Base-by-base conservation (phyloP, 2,797 vertebrate genomes). In the Lithobates pipiens region DNA sequence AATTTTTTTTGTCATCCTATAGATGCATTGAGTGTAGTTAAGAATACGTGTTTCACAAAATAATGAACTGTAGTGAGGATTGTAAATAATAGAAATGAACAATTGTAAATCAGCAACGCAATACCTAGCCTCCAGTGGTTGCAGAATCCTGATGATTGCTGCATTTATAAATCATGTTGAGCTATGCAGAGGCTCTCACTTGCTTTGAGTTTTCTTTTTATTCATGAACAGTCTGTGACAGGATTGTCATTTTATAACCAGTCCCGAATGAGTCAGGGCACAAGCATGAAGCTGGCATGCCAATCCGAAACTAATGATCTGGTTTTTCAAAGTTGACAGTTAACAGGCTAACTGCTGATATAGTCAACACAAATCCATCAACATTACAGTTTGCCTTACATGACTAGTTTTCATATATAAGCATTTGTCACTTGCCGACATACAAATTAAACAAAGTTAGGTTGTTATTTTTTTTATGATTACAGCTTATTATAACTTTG, bases 331-430 rank as follows among this genome's bases (percentile, higher is more conserved):
- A 65, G 21, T 65, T 77, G 74, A 86, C 74, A 61, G 77, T 39
- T 79, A 86, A 76, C 65, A 82, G 85, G 74, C 68, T 71, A 72
- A 77, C 34, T 57, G 34, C 67, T 77, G 74, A 77, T 82, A 77
- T 65, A 82, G 70, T 80, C 84, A 85, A 85, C 84, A 85, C 77
- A 73, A 82, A 77, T 82, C 65, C 50, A 81, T 86, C 74, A 82
- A 77, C 27, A 71, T 80, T 69, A 76, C 71, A 63, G 77, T 68
- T 73, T 72, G 50, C 74, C 70, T 32, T 76, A 76, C 79, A 65
- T 72, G 74, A 82, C 74, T 72, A 71, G 73, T 72, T 77, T 77
- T 82, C 25, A 77, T 67, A 72, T 50, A 67, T 16, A 72, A 65
- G n/a, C 74, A 67, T 42, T 86, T 82, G 80, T 77, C 73, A 85